Base-by-base conservation (phyloP, 2,888 invertebrate species). In the Pomacea canaliculata region DNA sequence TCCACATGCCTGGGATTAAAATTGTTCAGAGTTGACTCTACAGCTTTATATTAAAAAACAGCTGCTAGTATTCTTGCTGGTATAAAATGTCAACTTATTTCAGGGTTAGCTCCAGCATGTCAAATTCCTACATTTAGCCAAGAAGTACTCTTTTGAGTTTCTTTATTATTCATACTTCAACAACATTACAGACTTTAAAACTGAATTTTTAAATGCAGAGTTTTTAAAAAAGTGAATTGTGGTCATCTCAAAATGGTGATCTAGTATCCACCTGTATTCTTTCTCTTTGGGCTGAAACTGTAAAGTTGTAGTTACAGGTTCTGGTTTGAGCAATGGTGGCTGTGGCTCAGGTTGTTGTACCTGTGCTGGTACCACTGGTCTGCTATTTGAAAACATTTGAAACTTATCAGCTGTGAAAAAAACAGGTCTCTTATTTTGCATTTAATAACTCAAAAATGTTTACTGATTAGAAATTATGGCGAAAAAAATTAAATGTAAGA, bases 291-390 rank as follows among this genome's bases (percentile, higher is more conserved):
- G 80, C n/a, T 67, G 66, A 13, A 81, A 71, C n/a, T 77, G 75
- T 18, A 81, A 27, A 49, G 70, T 76, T 27, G 75, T 69, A 19
- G 65, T 74, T 7, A 76, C 71, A 59, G 78, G 75, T 56, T 81
- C 75, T 65, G 81, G 75, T 73, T 78, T 78, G 18, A 76, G 65
- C 48, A 78, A 82, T 62, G 83, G 81, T 48, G 79, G 79, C 19
- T 77, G 77, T 56, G 83, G 80, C 63, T 80, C 75, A 19, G 81
- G 62, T n/a, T n/a, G 71, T 19, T 7, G 59, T 49, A 60, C n/a
- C 27, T n/a, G 48, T 13, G 48, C 62, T 37, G 71, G 48, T 19
- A 46, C 63, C 7, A 63, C 60, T 37, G 71, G 62, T 23, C 71
- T 71, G 71, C 10, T n/a, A 59, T 23, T 56, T 49, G 49, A 69